Base-by-base conservation (phyloP, 2,888 invertebrate species). In the Aphrophora alni region DNA sequence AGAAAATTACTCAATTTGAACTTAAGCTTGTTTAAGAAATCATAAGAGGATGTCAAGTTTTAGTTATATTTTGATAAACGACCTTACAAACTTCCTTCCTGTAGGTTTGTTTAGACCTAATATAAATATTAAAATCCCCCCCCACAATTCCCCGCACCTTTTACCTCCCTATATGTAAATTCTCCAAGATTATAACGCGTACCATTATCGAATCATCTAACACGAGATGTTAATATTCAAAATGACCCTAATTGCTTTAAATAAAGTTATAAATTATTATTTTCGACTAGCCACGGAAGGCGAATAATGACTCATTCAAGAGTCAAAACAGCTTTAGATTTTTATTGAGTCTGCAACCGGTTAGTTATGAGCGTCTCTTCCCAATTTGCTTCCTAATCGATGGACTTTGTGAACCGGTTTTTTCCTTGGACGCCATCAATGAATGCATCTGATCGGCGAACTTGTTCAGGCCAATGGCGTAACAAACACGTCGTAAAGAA, bases 181-280 rank as follows among this genome's bases (percentile, higher is more conserved):
- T 59, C 44, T 14, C 44, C 21, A 33, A 5, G 33, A 59, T 59
- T 59, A 59, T 21, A 44, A 8, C 59, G 59, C 21, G 59, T 14
- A 7, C 77, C 71, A 77, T 77, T 77, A 77, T 77, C 77, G 38
- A 70, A 77, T 77, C 77, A 77, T 26, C n/a, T 70, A 44, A 44
- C 70, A 44, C 71, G 77, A 77, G 38, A 71, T 77, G 77, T 77
- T 77, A 77, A 77, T 77, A 77, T 77, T 38, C 71, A 77, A 71
- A 71, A 77, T 71, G 77, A 33, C 38, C 27, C 21, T 77, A 77
- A 77, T 77, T 71, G 77, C 77, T 71, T 17, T 38, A 77, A 71
- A 77, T 28, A 77, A 71, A 70, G 69, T 44, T 77, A 77, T 77
- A 77, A 77, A 77, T 71, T 77, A 38, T 38, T 51, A 71, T 71